Base-by-base conservation (phyloP, 2,113 vertebrate genomes). In the Balaeniceps rex region DNA sequence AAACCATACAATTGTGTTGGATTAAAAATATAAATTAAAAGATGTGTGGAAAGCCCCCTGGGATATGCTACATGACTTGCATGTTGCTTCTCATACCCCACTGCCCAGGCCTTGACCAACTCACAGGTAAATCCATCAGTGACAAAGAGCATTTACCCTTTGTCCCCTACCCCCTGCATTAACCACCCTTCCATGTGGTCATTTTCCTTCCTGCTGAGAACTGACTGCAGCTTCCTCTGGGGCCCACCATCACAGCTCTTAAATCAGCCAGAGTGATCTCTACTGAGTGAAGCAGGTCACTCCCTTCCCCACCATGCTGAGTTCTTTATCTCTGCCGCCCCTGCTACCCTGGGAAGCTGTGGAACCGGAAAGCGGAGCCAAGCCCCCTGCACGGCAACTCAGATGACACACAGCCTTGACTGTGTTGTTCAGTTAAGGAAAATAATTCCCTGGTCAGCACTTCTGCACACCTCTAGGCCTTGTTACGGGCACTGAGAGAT, bases 121-220 rank as follows among this genome's bases (percentile, higher is more conserved):
- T 44, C 64, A 7, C 9, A 3, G 57, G 65, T 82, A 74, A 93
- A 95, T 17, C 85, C 74, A 74, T 19, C 74, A 69, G 65, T 68
- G 66, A 60, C 74, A 74, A 58, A 74, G 71, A 85, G 38, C 49
- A 4, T 19, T 95, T 40, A 18, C 76, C 66, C 86, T 94, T 77
- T 92, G 90, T 85, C 87, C 80, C 65, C 91, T 84, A 23, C 90
- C 96, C 95, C 88, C 80, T 51, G 90, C 87, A 69, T 66, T 63
- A 72, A 87, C 93, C 95, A 95, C 87, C 76, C 95, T 94, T 75
- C 91, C 86, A 97, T 92, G 97, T 92, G 96, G 83, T 98, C 97
- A 98, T 97, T 97, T 97, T 96, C 98, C 98, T 98, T 98, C 98
- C 98, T 98, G 97, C 95, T 90, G 89, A 82, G 94, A 13, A 49